Base-by-base conservation (phyloP, 2,797 vertebrate genomes). In the Sebastes taczanowskii region DNA sequence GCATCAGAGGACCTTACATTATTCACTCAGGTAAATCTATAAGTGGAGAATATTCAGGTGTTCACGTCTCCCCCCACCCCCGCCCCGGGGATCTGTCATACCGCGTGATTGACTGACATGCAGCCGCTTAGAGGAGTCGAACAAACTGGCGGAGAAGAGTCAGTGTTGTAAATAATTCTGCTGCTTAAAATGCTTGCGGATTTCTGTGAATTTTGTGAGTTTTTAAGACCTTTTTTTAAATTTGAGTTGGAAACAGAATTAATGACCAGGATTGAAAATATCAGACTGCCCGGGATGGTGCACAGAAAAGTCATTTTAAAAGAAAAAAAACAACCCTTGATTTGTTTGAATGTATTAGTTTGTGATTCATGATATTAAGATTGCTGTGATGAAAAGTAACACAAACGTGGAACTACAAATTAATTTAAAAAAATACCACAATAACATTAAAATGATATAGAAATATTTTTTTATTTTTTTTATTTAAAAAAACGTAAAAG, bases 11-110 rank as follows among this genome's bases (percentile, higher is more conserved):
- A 86, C 75, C 78, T 78, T 91, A 85, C 88, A 92, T 91, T 92
- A 91, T 93, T 92, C 87, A 93, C 87, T 84, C 82, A 88, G 85
- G 87, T 89, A 88, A 89, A 93, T 90, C 86, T 84, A 89, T 91
- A 92, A 91, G 78, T 86, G 80, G 73, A 83, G 86, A 92, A 92
- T 89, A 87, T 92, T 91, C 83, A 90, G 86, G 82, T 89, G 84
- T 85, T 67, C 71, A 38, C 13, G 35, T 38, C 13, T 2, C 2
- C 35, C 35, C 11, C 0, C 2, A 32, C 2, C 56, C 38, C 58
- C 65, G 81, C 79, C 64, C 55, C 0, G 7, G 79, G 84, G 74
- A 86, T 85, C 79, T 84, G 78, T 91, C 85, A 83, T 23, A 20
- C n/a, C 11, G 65, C 0, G 5, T 84, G 88, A 92, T 86, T 89